Percentiles rank a stretch among this genome's conserved stretches.
Conservation (phyloP, 2,888 invertebrate genomes). For the Catotricha subobsoleta region DNA sequence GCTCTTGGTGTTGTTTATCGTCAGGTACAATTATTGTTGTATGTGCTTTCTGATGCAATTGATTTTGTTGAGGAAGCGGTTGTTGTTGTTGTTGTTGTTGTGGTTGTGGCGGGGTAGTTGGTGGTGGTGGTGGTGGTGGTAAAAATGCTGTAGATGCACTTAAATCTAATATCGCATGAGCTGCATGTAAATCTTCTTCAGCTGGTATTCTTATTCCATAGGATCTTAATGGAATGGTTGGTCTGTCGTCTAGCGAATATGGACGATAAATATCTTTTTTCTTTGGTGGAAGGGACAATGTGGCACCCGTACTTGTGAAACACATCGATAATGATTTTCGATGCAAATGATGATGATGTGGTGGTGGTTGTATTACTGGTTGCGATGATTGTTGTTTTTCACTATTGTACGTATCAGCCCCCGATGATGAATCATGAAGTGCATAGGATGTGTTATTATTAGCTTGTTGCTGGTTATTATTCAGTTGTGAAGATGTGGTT, state of each 20-base stretch:
- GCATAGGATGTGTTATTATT: neutral
- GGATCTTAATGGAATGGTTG: constrained; percentile 25
- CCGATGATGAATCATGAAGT: constrained; percentile 20
- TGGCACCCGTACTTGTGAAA: constrained; percentile 70
- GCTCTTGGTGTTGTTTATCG: constrained; percentile 6
- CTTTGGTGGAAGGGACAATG: constrained; percentile 68
- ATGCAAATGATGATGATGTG: constrained; percentile 16
- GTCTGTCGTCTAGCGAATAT: constrained; percentile 57
- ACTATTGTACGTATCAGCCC: constrained; percentile 9
- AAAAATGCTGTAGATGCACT: constrained; percentile 69
- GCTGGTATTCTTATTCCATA: constrained; percentile 41
- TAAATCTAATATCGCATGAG: constrained; percentile 74
- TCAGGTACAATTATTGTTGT: constrained; percentile 7
- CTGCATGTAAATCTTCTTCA: constrained; percentile 71
- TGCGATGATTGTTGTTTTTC: neutral
- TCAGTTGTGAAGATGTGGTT: constrained; percentile 21
- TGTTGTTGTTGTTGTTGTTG: constrained; percentile 3
- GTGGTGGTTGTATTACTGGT: constrained; percentile 9
- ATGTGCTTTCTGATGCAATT: constrained; percentile 13
- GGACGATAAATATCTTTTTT: constrained; percentile 84
- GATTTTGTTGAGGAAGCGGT: constrained; percentile 14
- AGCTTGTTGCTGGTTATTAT: constrained; percentile 17
- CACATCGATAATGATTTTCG: constrained; percentile 64
- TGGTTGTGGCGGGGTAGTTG: constrained; percentile 9
- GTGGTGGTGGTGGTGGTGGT: constrained; percentile 27